Evolutionary conservation across 2,888 invertebrate genomes (phyloP).

Genomic region (Acrobasis suavella): DNA sequence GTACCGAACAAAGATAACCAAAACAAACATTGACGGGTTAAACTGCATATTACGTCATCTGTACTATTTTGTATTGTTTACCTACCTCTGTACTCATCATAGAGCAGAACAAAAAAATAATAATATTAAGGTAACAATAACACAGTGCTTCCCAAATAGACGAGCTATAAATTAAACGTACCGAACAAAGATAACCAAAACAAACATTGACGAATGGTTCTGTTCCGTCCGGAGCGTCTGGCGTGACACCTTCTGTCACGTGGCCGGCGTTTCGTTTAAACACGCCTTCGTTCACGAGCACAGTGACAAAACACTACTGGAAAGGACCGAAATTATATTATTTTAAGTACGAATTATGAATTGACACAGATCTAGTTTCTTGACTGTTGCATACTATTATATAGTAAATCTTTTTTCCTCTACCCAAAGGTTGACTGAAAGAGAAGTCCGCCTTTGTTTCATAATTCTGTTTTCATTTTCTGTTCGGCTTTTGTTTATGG

Average conservation of each 20-base stretch:
- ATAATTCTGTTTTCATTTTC: too few relatives aligned
- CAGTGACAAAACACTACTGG: slow-evolving; percentile 2
- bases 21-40: slow-evolving; percentile 48
- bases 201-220: slow-evolving; percentile 48
- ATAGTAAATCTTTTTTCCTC: too few relatives aligned
- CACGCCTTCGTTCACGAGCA: slow-evolving; percentile 1
- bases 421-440: too few relatives aligned
- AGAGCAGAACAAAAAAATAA: too few relatives aligned
- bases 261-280: slow-evolving; percentile 26
- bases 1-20: slow-evolving; percentile 38
- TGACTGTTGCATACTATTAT: too few relatives aligned
- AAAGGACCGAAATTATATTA: neutral
- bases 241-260: slow-evolving; percentile 38
- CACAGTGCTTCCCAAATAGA: slow-evolving; percentile 14
- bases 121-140: neutral
- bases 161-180: slow-evolving; percentile 35
- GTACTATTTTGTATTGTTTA: too few relatives aligned
- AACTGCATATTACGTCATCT: too few relatives aligned
- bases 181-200: slow-evolving; percentile 39
- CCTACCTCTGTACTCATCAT: too few relatives aligned
- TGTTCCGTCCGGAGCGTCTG: slow-evolving; percentile 28
- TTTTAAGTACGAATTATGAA: neutral
- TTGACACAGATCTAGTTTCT: too few relatives aligned
- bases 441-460: too few relatives aligned
- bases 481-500: too few relatives aligned